phyloP scores from a whole-genome alignment of 2,888 invertebrate species.

The Diadromus collaris region DNA sequence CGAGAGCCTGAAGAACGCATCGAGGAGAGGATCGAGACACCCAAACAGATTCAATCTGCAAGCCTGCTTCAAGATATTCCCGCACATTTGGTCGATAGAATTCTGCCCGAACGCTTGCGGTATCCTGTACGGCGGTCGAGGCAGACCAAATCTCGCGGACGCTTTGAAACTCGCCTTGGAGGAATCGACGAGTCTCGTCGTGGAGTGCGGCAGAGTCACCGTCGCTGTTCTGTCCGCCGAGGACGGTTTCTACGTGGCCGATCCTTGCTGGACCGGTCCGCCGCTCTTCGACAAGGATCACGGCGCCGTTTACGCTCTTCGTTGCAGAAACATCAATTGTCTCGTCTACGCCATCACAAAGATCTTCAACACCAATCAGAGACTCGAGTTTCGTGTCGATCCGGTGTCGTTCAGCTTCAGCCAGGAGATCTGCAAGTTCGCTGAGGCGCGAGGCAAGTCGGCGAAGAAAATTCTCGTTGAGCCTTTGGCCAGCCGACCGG shows the following conservation, averaged over 20 bases:
- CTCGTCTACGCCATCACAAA: conserved; percentile 73
- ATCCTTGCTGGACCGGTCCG: conserved; percentile 76
- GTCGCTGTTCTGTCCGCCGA: conserved; percentile 68
- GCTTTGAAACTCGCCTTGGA: conserved; percentile 65
- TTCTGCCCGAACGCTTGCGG: conserved; percentile 70
- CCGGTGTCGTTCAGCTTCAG: conserved; percentile 67
- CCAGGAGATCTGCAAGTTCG: conserved; percentile 61
- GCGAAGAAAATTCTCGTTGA: conserved; percentile 66
- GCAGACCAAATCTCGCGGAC: conserved; percentile 63
- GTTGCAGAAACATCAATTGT: conserved; percentile 72
- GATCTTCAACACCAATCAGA: conserved; percentile 75
- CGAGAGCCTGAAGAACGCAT: conserved; percentile 68
- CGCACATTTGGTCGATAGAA: conserved; percentile 73
- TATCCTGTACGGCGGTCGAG: conserved; percentile 68
- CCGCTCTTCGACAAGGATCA: conserved; percentile 73
- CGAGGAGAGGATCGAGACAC: conserved; percentile 60
- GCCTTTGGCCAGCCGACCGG: conserved; percentile 64
- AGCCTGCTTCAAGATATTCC: conserved; percentile 71
- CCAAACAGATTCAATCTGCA: conserved; percentile 72
- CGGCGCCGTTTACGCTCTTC: conserved; percentile 75
- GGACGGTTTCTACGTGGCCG: conserved; percentile 73
- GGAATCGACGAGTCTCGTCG: conserved; percentile 67
- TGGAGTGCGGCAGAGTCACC: conserved; percentile 73
- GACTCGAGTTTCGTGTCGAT: conserved; percentile 70
- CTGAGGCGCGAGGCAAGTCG: conserved; percentile 17